These are phyloP conservation scores for Strongylocentrotus purpuratus DNA, from an alignment of 35 echinoderm and acorn worm species.

Conservation along the genomic window DNA sequence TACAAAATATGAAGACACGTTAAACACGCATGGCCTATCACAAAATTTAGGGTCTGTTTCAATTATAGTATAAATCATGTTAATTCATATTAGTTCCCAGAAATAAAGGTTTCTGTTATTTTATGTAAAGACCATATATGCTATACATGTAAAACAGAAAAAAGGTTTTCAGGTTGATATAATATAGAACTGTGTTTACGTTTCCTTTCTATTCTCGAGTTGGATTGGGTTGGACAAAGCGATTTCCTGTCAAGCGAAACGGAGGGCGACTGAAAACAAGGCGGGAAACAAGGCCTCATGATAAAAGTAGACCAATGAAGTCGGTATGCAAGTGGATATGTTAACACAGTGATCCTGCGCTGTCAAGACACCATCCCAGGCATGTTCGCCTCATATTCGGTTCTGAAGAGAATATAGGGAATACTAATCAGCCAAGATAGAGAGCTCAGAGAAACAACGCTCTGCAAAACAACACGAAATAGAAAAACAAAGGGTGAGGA, in stretches of 20 bases:
- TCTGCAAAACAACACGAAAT: background rate
- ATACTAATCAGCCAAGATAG: background rate
- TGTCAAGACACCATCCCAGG: background rate
- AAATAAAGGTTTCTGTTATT: no score
- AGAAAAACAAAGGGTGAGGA: background rate
- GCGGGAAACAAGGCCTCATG: background rate
- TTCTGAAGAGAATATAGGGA: background rate
- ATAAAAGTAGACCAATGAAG: slow-evolving; percentile 4
- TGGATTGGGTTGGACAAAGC: background rate
- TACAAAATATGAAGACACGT: no score
- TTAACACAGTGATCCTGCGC: background rate
- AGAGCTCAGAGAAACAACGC: background rate
- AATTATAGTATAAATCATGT: no score
- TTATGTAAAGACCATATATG: no score
- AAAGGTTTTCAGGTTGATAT: no score
- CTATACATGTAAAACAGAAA: no score
- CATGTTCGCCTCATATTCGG: background rate
- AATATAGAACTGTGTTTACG: no score
- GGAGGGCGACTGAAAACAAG: background rate
- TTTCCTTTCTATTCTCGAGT: background rate
- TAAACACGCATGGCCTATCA: no score
- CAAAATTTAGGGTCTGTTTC: no score
- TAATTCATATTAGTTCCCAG: no score
- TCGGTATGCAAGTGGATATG: background rate
- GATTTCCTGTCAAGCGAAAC: background rate